Evolutionary conservation across 2,113 vertebrate species (phyloP), one percentile per base, ranked within the genome.

Genomic region (Nesogale talazaci): DNA sequence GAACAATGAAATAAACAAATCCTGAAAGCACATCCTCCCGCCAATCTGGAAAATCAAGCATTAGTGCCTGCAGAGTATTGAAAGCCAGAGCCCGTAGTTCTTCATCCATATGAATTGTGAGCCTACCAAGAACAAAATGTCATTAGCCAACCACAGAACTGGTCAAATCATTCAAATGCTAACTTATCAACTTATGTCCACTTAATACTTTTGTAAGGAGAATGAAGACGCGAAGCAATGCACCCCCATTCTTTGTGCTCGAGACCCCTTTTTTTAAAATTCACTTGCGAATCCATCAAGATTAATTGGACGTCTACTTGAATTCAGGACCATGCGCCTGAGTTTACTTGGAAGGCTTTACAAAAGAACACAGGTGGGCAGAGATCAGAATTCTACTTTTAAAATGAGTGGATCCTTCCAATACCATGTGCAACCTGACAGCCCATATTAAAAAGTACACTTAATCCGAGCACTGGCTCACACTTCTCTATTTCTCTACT

Each of bases 41-140:
- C 99, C 99, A 99, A 96, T 99, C 99, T 69, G 99, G 99, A 97
- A 99, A 99, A 97, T 99, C 99, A 96, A 99, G 98, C 99, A 99
- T 99, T 94, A 99, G 98, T 46, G 99, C 99, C 97, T 99, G 99
- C 92, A 99, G 98, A 15, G 99, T 99, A 85, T 99, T 99, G 97
- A 99, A 99, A 95, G 99, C 99, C 95, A 99, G 98, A 80, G 99
- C 99, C 70, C 99, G 99, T 69, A 99, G 98, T 97, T 99, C 99
- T 98, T 99, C 99, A 85, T 99, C 99, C 99, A 99, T 99, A 95
- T 99, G 99, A 97, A 99, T 98, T 81, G 99, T 99, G 96, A 99
- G 97, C 97, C 99, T 99, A 97, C 89, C 94, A 34, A 94, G 85
- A 97, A 96, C 92, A 97, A 25, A 96, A 3, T 0, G 7, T 82